These are phyloP conservation scores for Asarcornis scutulata DNA, from an alignment of 2,113 vertebrate genomes.

Conservation along the genomic window DNA sequence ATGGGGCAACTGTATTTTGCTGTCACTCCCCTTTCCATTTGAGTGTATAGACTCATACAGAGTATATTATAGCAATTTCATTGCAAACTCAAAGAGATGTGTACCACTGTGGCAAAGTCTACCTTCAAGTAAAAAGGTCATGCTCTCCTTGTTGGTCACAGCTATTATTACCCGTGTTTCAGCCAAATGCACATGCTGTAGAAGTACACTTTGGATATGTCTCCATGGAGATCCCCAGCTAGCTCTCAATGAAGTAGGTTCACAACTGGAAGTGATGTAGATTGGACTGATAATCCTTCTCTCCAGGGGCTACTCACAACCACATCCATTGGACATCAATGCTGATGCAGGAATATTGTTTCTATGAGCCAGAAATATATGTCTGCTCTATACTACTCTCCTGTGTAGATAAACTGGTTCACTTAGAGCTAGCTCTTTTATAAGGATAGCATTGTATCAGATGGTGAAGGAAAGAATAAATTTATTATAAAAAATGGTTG, in stretches of 20 bases:
- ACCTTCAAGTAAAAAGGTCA: not conserved
- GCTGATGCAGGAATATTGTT: not conserved
- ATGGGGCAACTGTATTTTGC: not conserved
- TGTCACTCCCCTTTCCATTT: not conserved
- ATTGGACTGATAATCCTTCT: not conserved
- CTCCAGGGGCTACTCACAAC: not conserved
- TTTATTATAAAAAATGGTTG: not conserved
- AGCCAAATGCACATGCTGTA: not conserved
- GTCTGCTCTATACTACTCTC: not conserved
- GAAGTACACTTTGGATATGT: not conserved
- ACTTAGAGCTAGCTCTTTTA: not conserved
- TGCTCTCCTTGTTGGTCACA: not conserved
- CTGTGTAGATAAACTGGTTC: not conserved
- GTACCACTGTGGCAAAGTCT: not conserved
- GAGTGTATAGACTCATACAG: not conserved
- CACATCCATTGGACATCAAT: not conserved
- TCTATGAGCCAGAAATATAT: not conserved
- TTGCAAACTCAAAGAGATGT: not conserved
- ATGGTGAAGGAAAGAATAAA: not conserved
- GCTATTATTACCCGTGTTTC: not conserved
- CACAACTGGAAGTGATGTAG: not conserved
- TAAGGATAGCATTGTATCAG: not conserved
- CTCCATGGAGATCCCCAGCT: not conserved
- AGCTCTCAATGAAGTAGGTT: not conserved
- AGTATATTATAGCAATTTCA: not conserved